Evolutionary conservation across 2,797 vertebrate genomes (phyloP), one percentile per base, ranked within the genome.

Genomic region (Dermochelys coriacea): DNA sequence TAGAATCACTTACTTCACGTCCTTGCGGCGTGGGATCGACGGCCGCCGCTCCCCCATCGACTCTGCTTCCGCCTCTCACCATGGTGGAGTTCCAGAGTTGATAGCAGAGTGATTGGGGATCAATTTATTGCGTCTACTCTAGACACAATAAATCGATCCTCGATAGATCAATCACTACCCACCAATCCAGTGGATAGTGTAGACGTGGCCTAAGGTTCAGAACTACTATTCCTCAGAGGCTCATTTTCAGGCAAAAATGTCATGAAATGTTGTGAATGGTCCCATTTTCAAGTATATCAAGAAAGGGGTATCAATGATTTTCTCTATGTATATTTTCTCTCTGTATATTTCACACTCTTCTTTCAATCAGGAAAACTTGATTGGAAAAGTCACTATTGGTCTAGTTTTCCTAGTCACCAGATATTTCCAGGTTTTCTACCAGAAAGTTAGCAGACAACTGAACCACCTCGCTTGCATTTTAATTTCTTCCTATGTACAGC

Each of bases 381-480:
- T 86, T 78, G 78, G 49, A 92, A 90, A 92, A 19, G 8, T 77
- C 82, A n/a, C 54, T n/a, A 1, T 5, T 68, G 41, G 12, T 37
- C n/a, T 47, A 21, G 4, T 0, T 29, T 34, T n/a, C 19, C 4
- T 5, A 23, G 27, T 54, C 29, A 19, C 31, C 6, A 45, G 49
- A 14, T 14, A 1, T 55, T 82, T 82, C 21, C 74, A 77, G 27
- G 45, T 49, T 77, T 77, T 59, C 64, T 78, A 54, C 64, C 77
- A 52, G 55, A 37, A 14, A 12, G 6, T 45, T 23, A 92, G 82
- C 5, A 68, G 6, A 79, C 18, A 91, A 5, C 29, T 11, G 77
- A 57, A 55, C 6, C 34, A 78, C 55, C 81, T 75, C 71, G 85
- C 50, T 68, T 75, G 54, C 80, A 81, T 89, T 87, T 80, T 10